phyloP scores from a whole-genome alignment of 2,888 invertebrate genomes.

The Callosobruchus maculatus region DNA sequence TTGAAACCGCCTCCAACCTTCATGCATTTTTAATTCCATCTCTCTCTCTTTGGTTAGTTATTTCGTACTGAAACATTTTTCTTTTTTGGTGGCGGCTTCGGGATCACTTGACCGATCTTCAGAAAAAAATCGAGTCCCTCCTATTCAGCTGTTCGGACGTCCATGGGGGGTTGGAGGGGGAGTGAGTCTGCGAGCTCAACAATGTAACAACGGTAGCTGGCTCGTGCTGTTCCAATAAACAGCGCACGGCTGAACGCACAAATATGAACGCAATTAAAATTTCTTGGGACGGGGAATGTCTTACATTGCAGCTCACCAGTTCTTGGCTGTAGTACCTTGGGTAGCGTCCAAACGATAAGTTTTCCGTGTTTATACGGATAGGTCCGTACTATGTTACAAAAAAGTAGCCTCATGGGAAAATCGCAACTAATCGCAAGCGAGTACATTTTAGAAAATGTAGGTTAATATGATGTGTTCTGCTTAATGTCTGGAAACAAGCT shows the following conservation, averaged over 20 bases:
- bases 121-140: not conserved
- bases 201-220: constrained; percentile 17
- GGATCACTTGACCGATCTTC: too few relatives aligned
- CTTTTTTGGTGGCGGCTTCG: too few relatives aligned
- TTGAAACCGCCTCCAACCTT: too few relatives aligned
- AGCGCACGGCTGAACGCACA: constrained; percentile 24
- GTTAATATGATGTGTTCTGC: too few relatives aligned
- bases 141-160: not conserved
- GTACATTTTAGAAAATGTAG: too few relatives aligned
- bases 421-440: too few relatives aligned
- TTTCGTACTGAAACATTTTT: too few relatives aligned
- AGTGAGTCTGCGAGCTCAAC: not conserved
- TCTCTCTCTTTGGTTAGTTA: too few relatives aligned
- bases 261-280: constrained; percentile 29
- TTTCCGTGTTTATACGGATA: not conserved
- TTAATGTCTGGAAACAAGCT: too few relatives aligned
- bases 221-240: constrained; percentile 16
- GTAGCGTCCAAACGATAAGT: not conserved
- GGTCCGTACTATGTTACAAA: not conserved
- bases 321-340: not conserved
- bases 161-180: not conserved
- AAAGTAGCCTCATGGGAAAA: not conserved
- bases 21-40: too few relatives aligned
- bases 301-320: not conserved
- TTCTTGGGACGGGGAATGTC: constrained; percentile 9